A percentile compares a stretch with the other conserved stretches of the same genome.
These are phyloP conservation scores for Notiomystis cincta DNA, from an alignment of 2,113 vertebrate species.

Conservation along the genomic window DNA sequence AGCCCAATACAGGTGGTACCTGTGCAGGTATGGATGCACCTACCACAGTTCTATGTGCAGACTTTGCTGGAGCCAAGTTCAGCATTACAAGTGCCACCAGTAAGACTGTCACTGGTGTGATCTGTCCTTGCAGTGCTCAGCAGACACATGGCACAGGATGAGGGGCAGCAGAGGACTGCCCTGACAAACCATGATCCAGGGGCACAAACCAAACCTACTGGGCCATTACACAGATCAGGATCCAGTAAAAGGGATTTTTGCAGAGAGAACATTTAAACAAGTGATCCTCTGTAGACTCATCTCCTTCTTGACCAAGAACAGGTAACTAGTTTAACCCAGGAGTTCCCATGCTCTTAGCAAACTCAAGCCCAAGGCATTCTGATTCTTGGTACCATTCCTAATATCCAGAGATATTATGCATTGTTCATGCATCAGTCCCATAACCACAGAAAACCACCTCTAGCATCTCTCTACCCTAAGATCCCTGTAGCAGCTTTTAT, in stretches of 20 bases:
- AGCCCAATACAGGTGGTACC: neutral
- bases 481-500: neutral
- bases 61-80: neutral
- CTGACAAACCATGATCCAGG: neutral
- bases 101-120: neutral
- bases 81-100: neutral
- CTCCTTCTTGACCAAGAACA: neutral
- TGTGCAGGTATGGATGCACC: neutral
- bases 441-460: neutral
- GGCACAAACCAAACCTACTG: neutral
- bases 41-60: neutral
- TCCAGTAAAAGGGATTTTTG: neutral
- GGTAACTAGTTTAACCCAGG: neutral
- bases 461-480: neutral
- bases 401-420: too few relatives aligned
- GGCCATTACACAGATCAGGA: neutral
- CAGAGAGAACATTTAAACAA: neutral
- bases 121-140: neutral
- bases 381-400: neutral
- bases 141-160: neutral
- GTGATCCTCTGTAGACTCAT: too few relatives aligned
- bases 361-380: neutral
- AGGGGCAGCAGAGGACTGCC: neutral
- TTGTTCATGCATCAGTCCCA: accelerated
- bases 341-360: neutral